These are phyloP conservation scores for Dilophus febrilis DNA, from an alignment of 2,888 invertebrate genomes.

Conservation along the genomic window DNA sequence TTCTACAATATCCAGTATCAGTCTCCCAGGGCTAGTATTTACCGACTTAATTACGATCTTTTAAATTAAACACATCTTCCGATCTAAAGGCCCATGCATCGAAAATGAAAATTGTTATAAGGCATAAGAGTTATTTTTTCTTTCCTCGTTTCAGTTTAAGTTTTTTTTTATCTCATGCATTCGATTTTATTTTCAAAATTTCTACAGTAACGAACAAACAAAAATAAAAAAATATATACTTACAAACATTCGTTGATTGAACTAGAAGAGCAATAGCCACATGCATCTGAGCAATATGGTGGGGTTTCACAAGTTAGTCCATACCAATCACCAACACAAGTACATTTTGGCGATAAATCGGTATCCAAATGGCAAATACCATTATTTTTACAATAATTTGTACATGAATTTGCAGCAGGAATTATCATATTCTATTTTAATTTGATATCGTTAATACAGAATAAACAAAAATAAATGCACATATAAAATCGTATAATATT, in stretches of 20 bases:
- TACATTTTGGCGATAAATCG: slow-evolving; percentile 34
- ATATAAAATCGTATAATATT: not conserved
- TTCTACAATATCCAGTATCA: no score
- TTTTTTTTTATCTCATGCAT: no score
- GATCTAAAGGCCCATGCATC: no score
- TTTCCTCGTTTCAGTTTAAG: no score
- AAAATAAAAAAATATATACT: slow-evolving; percentile 10
- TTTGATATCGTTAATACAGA: not conserved
- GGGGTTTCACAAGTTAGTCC: slow-evolving; percentile 38
- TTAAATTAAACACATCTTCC: no score
- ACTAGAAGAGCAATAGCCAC: slow-evolving; percentile 25
- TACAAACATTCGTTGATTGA: slow-evolving; percentile 28
- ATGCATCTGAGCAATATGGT: slow-evolving; percentile 23
- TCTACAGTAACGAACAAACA: no score
- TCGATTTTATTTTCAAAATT: no score
- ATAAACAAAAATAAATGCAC: not conserved
- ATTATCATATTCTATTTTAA: not conserved
- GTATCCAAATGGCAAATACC: slow-evolving; percentile 40
- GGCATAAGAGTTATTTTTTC: no score
- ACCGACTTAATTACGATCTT: no score
- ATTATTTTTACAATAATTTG: slow-evolving; percentile 35
- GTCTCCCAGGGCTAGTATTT: no score
- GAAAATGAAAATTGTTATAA: no score
- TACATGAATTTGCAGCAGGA: slow-evolving; percentile 34
- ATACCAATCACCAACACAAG: slow-evolving; percentile 38